Evolutionary conservation across 2,888 invertebrate genomes (phyloP), one percentile per base, ranked within the genome.

Genomic region (Vannuccia rotundouncinata): DNA sequence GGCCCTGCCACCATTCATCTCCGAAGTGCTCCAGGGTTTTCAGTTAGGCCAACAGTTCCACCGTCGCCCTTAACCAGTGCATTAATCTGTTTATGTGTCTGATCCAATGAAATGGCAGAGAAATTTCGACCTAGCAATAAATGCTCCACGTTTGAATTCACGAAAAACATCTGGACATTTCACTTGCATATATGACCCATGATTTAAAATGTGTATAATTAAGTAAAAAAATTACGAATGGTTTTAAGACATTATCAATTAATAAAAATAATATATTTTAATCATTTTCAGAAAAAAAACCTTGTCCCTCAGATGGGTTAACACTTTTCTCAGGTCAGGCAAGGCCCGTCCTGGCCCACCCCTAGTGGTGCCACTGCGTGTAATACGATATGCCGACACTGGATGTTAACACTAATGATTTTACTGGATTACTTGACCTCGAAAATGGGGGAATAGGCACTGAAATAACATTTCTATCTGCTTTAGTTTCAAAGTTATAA

Each of bases 41-140:
- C 81, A 1, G 78, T 81, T 13, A 82, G 59, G 28, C 81, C 82
- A 78, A 82, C 81, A 31, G 82, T 81, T 22, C 82, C 81, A 59
- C 82, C 82, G 45, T 82, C 82, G n/a, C 81, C 76, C 31, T 82
- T 82, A 27, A 81, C 73, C 13, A n/a, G 45, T 10, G 81, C 82
- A 80, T 82, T 82, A 29, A 76, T 75, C 31, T 82, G 82, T 31
- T 82, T 81, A 81, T 83, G 82, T 10, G 82, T 82, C 31, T 82
- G 83, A 30, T 83, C 82, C 10, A 82, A 66, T 1, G 82, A 80
- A n/a, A 82, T 80, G 1, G 78, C 76, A 45, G 80, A 83, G 74
- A 81, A 81, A 17, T 1, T 2, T 22, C 60, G n/a, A 2, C 27
- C 28, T 31, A 17, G 81, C 80, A 22, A 74, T 78, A 59, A 81